Conservation (phyloP, 1,140 invertebrate species). For the Tetramorium simillimum region DNA sequence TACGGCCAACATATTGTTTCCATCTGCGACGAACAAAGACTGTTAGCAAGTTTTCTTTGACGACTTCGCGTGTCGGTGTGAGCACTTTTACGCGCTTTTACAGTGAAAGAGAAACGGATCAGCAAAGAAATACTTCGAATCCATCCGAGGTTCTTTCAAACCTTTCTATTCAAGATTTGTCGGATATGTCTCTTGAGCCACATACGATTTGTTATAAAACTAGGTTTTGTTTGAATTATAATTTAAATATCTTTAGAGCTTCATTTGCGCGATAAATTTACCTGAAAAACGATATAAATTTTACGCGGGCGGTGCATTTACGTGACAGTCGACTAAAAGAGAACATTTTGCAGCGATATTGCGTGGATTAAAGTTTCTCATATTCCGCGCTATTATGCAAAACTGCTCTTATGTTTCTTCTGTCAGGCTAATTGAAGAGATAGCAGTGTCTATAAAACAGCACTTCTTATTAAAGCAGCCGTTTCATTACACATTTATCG, state of each 20-base stretch:
- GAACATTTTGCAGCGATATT: conserved; percentile 34
- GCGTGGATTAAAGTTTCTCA: conserved; percentile 39
- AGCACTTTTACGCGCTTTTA: background rate
- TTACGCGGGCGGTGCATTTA: background rate
- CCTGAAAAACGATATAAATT: conserved; percentile 41
- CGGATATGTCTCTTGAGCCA: background rate
- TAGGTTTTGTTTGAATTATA: conserved; percentile 14
- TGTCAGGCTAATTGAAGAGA: conserved; percentile 26
- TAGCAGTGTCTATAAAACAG: background rate
- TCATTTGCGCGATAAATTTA: conserved; percentile 33
- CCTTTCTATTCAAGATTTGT: background rate
- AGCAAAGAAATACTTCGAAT: background rate
- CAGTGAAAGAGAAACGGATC: background rate
- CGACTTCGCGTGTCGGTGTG: background rate
- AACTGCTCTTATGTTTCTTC: conserved; percentile 42
- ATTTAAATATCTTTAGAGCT: conserved; percentile 14
- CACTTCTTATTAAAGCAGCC: conserved; percentile 4
- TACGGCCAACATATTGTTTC: background rate
- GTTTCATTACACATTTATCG: background rate
- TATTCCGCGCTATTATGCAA: conserved; percentile 36
- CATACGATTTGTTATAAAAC: background rate
- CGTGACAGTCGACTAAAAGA: conserved; percentile 16
- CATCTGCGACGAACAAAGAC: background rate
- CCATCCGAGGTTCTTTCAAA: conserved; percentile 14
- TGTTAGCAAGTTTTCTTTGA: conserved; percentile 25